Evolutionary conservation across 1,140 invertebrate species (phyloP).

Genomic region (Musca vetustissima): DNA sequence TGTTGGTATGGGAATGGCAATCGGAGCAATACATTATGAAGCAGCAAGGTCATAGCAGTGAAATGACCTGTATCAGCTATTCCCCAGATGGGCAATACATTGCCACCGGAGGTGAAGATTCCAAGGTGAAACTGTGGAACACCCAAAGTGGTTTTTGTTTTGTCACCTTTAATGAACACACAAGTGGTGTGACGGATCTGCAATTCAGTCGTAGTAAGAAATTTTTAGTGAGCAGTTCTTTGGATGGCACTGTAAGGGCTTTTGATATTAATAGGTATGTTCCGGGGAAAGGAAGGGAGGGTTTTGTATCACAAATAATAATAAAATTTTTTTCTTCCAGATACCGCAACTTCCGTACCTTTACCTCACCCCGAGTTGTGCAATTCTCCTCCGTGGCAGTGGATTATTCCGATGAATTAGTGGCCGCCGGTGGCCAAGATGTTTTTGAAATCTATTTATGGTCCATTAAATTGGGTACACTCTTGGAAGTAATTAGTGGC

Average conservation of each 20-base stretch:
- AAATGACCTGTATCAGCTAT: slow-evolving; percentile 86
- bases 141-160: slow-evolving; percentile 87
- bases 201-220: slow-evolving; percentile 88
- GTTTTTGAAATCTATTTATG: slow-evolving; percentile 94
- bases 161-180: slow-evolving; percentile 92
- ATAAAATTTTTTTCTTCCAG: slow-evolving; percentile 36
- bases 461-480: slow-evolving; percentile 87
- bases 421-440: slow-evolving; percentile 91
- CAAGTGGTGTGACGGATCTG: slow-evolving; percentile 76
- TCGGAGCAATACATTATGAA: slow-evolving; percentile 97
- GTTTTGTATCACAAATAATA: slow-evolving; percentile 11
- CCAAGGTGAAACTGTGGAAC: slow-evolving; percentile 97
- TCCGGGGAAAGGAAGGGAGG: not conserved
- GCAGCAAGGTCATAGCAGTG: slow-evolving; percentile 91
- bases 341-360: slow-evolving; percentile 96
- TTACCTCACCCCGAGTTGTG: slow-evolving; percentile 84
- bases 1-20: slow-evolving; percentile 99
- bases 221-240: slow-evolving; percentile 85
- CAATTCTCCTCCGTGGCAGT: slow-evolving; percentile 92
- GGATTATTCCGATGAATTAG: slow-evolving; percentile 86
- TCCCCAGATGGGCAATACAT: slow-evolving; percentile 89
- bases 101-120: slow-evolving; percentile 92
- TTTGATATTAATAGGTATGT: slow-evolving; percentile 79
- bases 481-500: slow-evolving; percentile 88
- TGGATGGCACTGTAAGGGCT: slow-evolving; percentile 94